Conservation (phyloP, 2,888 invertebrate species). For the Drosophila pseudotakahashii region DNA sequence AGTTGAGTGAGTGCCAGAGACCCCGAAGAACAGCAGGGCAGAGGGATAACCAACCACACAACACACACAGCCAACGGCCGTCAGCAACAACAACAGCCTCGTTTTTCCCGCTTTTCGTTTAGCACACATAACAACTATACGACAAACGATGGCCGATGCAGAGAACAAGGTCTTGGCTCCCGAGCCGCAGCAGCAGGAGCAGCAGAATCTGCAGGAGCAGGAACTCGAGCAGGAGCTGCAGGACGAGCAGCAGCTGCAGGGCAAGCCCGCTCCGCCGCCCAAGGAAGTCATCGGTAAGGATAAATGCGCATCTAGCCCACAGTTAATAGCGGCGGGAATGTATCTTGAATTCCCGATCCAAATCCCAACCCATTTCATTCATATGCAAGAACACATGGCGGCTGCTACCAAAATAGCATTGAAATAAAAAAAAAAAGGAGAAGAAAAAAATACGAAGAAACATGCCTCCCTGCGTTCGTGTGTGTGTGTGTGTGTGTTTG, state of each 20-base stretch:
- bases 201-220: constrained; percentile 72
- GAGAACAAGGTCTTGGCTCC: constrained; percentile 85
- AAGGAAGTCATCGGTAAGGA: constrained; percentile 94
- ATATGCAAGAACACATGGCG: constrained; percentile 58
- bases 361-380: constrained; percentile 39
- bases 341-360: neutral
- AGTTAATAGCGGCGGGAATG: too few species aligned
- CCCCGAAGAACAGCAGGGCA: constrained; percentile 40
- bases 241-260: constrained; percentile 41
- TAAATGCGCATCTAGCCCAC: too few species aligned
- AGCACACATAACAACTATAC: constrained; percentile 31
- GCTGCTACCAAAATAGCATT: constrained; percentile 69
- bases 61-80: constrained; percentile 45
- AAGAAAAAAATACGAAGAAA: constrained; percentile 44
- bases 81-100: constrained; percentile 45
- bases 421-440: constrained; percentile 29
- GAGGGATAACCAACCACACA: constrained; percentile 58
- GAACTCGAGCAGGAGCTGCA: constrained; percentile 74
- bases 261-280: constrained; percentile 85
- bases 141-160: constrained; percentile 93
- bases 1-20: constrained; percentile 79
- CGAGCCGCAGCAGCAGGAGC: constrained; percentile 85
- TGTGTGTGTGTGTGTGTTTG: constrained; percentile 61
- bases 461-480: constrained; percentile 54
- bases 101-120: constrained; percentile 32